phyloP scores from a whole-genome alignment of 2,113 vertebrate species.

The mouse (Mus musculus) region DNA sequence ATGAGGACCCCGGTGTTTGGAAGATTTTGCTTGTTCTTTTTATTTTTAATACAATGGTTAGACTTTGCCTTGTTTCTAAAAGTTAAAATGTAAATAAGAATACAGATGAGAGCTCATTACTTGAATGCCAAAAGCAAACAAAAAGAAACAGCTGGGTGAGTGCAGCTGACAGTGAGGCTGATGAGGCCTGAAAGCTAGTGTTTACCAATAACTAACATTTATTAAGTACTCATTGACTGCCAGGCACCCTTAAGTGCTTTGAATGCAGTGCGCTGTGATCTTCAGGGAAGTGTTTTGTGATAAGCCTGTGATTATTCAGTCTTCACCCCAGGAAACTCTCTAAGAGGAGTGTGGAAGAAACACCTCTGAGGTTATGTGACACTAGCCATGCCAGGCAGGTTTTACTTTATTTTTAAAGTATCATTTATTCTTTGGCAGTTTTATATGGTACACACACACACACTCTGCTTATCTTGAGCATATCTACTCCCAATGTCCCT shows the following conservation, averaged over 20 bases:
- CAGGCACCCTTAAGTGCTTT: not conserved
- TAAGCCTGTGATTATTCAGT: not conserved
- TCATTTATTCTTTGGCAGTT: not conserved
- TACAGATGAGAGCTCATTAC: slow-evolving; percentile 35
- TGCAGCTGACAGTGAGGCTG: not conserved
- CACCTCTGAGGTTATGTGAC: not conserved
- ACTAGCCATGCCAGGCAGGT: not conserved
- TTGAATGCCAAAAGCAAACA: slow-evolving; percentile 28
- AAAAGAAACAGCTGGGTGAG: slow-evolving; percentile 25
- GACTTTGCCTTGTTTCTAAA: slow-evolving; percentile 44
- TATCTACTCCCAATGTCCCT: not conserved
- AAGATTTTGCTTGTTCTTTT: slow-evolving; percentile 30
- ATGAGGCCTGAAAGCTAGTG: not conserved
- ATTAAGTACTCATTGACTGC: not conserved
- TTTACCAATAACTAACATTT: not conserved
- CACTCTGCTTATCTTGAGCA: not conserved
- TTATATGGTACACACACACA: too few species aligned
- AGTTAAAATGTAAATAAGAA: slow-evolving; percentile 48
- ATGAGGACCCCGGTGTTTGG: not conserved
- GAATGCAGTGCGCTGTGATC: not conserved
- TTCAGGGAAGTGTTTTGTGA: not conserved
- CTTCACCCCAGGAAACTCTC: not conserved
- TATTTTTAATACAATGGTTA: slow-evolving; percentile 1
- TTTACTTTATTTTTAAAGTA: not conserved
- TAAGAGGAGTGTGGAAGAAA: not conserved